Evolutionary conservation across 2,888 invertebrate species (phyloP), one percentile per base, ranked within the genome.

Genomic region (Drosophila monieri): DNA sequence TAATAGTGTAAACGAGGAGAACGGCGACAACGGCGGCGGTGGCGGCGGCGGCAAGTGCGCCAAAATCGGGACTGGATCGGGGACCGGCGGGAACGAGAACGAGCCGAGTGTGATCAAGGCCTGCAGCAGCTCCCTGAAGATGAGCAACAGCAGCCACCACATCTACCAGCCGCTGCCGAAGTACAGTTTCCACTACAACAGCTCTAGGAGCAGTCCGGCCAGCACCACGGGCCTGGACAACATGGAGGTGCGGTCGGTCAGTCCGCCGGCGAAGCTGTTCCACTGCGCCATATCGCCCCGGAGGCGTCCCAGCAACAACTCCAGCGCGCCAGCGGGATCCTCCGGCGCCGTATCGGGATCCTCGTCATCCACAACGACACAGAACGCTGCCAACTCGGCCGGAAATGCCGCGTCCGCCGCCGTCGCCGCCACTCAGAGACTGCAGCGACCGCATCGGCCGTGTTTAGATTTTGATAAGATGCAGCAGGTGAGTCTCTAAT

Each of bases 391-490:
- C 61, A 91, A 91, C 74, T 58, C 58, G 52, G 59, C 35, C 53
- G 79, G 46, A 44, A 69, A 64, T 55, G 59, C 59, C 61, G 53
- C 47, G 58, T 81, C 68, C 55, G 68, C 75, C 46, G 80, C 70
- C 57, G 65, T 76, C 39, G 80, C 79, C 66, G 79, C 92, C 85
- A 91, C 90, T 71, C 91, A 91, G 88, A 89, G 91, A 89, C 85
- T 92, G 78, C 92, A 94, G 23, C 94, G 95, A 91, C 93, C 95
- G 80, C 95, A 95, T 90, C 94, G 97, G 90, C 98, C 98, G 78
- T 97, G 97, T 92, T 94, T 98, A 89, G 97, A 98, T 93, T 97
- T 98, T 91, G 98, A 98, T 92, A 98, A 98, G 93, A 98, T 98
- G 97, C 97, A 97, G 93, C 97, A 97, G 95, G 97, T 97, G 93